phyloP scores from a whole-genome alignment of 2,888 invertebrate species.

The Hecatera dysodea region DNA sequence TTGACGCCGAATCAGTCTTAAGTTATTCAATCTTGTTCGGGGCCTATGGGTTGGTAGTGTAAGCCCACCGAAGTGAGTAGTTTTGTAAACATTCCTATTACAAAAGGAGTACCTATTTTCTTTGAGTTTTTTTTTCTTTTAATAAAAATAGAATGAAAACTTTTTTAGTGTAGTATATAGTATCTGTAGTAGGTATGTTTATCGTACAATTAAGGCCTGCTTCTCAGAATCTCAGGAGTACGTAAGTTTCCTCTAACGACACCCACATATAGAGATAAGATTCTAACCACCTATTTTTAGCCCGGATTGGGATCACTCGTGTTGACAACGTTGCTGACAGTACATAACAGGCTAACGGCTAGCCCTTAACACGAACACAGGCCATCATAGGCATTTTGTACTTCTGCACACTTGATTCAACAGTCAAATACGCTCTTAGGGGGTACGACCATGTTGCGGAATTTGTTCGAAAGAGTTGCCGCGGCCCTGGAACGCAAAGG shows the following conservation, averaged over 20 bases:
- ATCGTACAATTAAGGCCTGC: not conserved
- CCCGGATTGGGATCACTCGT: not conserved
- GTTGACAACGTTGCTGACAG: not conserved
- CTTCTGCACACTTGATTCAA: not conserved
- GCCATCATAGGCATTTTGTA: not conserved
- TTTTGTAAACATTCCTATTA: no score
- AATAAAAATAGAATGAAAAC: no score
- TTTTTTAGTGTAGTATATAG: not conserved
- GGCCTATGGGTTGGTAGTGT: not conserved
- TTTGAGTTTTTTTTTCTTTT: no score
- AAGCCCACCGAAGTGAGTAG: no score
- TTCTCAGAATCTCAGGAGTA: not conserved
- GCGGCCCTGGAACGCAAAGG: no score
- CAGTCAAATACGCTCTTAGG: not conserved
- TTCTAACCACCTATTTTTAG: not conserved
- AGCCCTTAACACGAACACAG: not conserved
- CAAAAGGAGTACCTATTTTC: no score
- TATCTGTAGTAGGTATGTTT: no score
- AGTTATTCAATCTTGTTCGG: not conserved
- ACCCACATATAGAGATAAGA: constrained; percentile 8
- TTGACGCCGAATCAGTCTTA: not conserved
- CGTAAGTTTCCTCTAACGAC: constrained; percentile 4
- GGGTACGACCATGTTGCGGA: no score
- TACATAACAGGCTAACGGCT: not conserved
- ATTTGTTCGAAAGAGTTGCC: no score